These are phyloP conservation scores for Pimpla rufipes DNA, from an alignment of 2,888 invertebrate species.

Conservation along the genomic window DNA sequence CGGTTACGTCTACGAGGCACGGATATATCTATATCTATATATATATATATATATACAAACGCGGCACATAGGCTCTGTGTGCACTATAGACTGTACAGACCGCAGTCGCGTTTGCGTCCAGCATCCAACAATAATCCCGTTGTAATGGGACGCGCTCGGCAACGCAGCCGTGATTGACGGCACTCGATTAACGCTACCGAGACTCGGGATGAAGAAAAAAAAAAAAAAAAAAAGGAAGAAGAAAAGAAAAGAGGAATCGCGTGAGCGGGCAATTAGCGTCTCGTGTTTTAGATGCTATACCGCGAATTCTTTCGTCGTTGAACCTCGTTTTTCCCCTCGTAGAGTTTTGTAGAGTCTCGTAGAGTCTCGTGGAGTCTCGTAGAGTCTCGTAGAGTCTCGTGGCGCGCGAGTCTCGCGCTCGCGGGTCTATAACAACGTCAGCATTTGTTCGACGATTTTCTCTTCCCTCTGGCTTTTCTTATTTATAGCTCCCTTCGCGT, in stretches of 20 bases:
- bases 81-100: conserved; percentile 29
- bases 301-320: conserved; percentile 22
- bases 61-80: not conserved
- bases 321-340: not conserved
- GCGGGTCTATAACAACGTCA: not conserved
- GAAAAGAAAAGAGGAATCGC: conserved; percentile 23
- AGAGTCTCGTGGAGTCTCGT: no score
- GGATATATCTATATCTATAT: conserved; percentile 10
- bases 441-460: conserved; percentile 13
- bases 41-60: not conserved
- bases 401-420: no score
- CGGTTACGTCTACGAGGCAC: conserved; percentile 24
- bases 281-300: conserved; percentile 14
- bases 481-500: not conserved
- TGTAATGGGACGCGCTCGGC: conserved; percentile 65
- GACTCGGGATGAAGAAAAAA: conserved; percentile 31
- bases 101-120: conserved; percentile 32
- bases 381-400: no score
- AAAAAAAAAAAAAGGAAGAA: conserved; percentile 27
- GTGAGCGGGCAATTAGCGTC: conserved; percentile 39
- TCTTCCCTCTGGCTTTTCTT: not conserved
- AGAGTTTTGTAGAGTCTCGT: no score
- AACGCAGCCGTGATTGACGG: conserved; percentile 59
- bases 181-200: conserved; percentile 59
- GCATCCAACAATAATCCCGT: conserved; percentile 68